A percentile compares a stretch with the other conserved stretches of the same genome.
Evolutionary conservation across 2,888 invertebrate species (phyloP).

Genomic region (Melinaea marsaeus): DNA sequence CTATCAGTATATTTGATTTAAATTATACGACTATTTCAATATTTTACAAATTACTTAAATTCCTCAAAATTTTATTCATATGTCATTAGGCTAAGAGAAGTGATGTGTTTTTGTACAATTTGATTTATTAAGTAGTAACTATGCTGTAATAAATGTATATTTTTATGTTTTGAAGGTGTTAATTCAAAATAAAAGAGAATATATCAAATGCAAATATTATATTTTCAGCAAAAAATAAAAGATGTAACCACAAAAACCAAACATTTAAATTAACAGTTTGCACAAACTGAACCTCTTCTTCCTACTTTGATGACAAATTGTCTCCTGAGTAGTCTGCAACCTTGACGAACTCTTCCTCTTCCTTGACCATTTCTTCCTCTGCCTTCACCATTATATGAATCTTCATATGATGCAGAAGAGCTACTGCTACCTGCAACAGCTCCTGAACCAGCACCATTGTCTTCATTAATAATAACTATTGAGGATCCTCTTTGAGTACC

Average conservation of each 20-base stretch:
- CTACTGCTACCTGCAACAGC: slow-evolving; percentile 17
- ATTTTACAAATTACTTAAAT: no score
- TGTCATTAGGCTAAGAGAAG: no score
- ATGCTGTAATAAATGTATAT: no score
- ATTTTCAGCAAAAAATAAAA: slow-evolving; percentile 33
- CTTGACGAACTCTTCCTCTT: slow-evolving; percentile 43
- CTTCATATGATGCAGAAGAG: slow-evolving; percentile 7
- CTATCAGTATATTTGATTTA: no score
- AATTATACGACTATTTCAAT: no score
- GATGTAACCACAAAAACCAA: slow-evolving; percentile 50
- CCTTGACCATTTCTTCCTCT: slow-evolving; percentile 30
- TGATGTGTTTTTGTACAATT: no score
- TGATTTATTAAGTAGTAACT: no score
- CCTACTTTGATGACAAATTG: slow-evolving; percentile 54
- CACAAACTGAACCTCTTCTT: slow-evolving; percentile 47
- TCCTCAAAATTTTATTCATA: no score
- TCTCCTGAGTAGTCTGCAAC: slow-evolving; percentile 50
- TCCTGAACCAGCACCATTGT: slow-evolving; percentile 12
- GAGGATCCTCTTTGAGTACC: slow-evolving; percentile 10
- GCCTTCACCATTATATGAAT: no score
- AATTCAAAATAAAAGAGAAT: no score
- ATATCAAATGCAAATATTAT: not conserved
- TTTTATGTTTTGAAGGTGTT: no score
- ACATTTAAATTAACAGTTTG: slow-evolving; percentile 46
- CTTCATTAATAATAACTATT: slow-evolving; percentile 27